phyloP scores from a whole-genome alignment of 2,888 invertebrate species.

The Rhopalosiphum nymphaeae region DNA sequence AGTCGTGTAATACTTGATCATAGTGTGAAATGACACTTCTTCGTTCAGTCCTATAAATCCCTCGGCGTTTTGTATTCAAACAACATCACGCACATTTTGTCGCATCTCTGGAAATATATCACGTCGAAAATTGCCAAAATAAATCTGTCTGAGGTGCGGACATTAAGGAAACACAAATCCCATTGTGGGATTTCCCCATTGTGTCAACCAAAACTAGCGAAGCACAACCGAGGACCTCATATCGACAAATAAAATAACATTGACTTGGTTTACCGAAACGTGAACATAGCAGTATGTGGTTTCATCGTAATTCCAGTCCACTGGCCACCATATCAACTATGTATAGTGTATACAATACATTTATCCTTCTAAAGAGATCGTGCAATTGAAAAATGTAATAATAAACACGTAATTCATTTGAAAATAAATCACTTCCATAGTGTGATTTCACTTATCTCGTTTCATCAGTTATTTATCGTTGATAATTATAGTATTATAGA shows the following conservation, averaged over 20 bases:
- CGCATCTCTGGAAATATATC: slow-evolving; percentile 42
- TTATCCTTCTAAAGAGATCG: slow-evolving; percentile 4
- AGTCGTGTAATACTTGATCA: slow-evolving; percentile 43
- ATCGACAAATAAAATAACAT: slow-evolving; percentile 28
- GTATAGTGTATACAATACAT: not conserved
- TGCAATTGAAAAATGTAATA: not conserved
- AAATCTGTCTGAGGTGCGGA: slow-evolving; percentile 49
- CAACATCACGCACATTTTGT: slow-evolving; percentile 51
- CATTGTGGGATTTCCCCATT: slow-evolving; percentile 1
- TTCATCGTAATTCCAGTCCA: slow-evolving; percentile 26
- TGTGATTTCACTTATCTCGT: slow-evolving; percentile 4
- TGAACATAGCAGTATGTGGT: not conserved
- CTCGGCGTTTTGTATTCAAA: slow-evolving; percentile 49
- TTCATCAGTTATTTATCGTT: not conserved
- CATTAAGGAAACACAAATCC: slow-evolving; percentile 46
- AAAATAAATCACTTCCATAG: not conserved
- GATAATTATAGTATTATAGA: not conserved
- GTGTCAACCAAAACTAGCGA: slow-evolving; percentile 20
- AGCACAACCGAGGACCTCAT: not conserved
- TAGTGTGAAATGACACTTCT: slow-evolving; percentile 42
- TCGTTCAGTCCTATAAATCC: slow-evolving; percentile 38
- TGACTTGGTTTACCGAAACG: slow-evolving; percentile 29
- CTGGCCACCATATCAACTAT: not conserved
- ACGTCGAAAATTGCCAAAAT: slow-evolving; percentile 59
- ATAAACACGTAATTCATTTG: not conserved